phyloP scores from a whole-genome alignment of 2,797 vertebrate genomes.

The Neomorphus geoffroyi region DNA sequence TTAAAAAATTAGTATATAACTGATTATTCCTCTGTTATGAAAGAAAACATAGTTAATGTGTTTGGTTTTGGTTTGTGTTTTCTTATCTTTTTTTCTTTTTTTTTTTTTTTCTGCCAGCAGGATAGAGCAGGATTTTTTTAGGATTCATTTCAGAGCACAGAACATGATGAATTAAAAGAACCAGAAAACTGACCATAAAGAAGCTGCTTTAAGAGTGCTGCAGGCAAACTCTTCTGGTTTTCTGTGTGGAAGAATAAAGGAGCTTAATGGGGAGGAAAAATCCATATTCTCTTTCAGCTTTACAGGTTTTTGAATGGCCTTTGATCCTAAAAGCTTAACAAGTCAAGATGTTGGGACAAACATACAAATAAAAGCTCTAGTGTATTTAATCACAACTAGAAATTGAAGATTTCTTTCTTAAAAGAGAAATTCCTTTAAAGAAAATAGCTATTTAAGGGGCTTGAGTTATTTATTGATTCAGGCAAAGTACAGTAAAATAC shows the following conservation, averaged over 20 bases:
- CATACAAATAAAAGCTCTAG: background rate
- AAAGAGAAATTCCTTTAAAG: background rate
- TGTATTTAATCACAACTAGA: background rate
- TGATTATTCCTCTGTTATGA: background rate
- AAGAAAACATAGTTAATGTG: background rate
- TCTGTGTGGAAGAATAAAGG: background rate
- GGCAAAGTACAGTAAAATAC: background rate
- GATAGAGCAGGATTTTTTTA: background rate
- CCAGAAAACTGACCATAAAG: background rate
- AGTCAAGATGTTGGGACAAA: background rate
- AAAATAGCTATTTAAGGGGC: background rate
- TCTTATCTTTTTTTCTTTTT: background rate
- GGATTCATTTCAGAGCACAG: background rate
- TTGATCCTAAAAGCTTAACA: background rate
- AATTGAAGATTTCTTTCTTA: background rate
- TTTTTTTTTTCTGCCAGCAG: background rate
- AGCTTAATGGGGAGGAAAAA: background rate
- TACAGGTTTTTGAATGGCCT: background rate
- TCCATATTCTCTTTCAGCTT: background rate
- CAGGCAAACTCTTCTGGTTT: background rate
- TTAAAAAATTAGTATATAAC: background rate
- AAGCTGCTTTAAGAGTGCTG: background rate
- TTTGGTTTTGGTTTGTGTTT: no score
- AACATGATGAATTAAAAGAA: background rate
- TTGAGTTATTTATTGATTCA: background rate